phyloP scores from a whole-genome alignment of 2,888 invertebrate species.

The Dendrolimus houi region DNA sequence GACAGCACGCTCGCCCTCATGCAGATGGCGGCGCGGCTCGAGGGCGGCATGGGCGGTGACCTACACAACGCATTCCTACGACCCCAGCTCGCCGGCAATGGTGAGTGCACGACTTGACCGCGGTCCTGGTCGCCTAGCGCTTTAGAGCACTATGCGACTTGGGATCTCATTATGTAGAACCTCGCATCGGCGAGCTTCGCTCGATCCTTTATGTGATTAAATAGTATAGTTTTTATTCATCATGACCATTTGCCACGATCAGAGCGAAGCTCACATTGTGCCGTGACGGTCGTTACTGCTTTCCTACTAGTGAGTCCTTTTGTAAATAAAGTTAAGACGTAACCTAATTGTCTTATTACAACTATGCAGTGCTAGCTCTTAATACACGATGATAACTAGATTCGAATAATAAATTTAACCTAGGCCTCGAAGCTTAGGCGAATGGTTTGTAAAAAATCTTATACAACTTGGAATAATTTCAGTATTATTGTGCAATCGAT shows the following conservation, averaged over 20 bases:
- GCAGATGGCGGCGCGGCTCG: conserved; percentile 76
- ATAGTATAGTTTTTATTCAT: conserved; percentile 18
- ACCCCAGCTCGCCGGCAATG: conserved; percentile 72
- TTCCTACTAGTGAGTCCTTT: conserved; percentile 70
- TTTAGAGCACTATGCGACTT: conserved; percentile 43
- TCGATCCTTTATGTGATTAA: conserved; percentile 30
- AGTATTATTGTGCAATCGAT: too few relatives aligned
- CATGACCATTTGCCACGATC: conserved; percentile 18
- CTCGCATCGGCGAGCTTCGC: conserved; percentile 62
- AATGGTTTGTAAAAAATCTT: too few relatives aligned
- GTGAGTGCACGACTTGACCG: conserved; percentile 74
- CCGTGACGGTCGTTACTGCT: conserved; percentile 70
- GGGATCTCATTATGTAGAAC: conserved; percentile 49
- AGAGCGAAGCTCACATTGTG: conserved; percentile 58
- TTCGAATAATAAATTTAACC: too few relatives aligned
- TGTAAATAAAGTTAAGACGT: conserved; percentile 63
- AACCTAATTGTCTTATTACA: conserved; percentile 42
- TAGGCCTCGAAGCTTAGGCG: too few relatives aligned
- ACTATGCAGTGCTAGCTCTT: not conserved
- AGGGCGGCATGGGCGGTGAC: conserved; percentile 69
- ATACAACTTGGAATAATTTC: too few relatives aligned
- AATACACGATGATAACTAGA: not conserved
- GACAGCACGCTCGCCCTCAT: conserved; percentile 77
- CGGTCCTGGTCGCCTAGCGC: conserved; percentile 45
- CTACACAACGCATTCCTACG: conserved; percentile 70